Evolutionary conservation across 2,888 invertebrate genomes (phyloP).

Genomic region (Coremacera marginata): DNA sequence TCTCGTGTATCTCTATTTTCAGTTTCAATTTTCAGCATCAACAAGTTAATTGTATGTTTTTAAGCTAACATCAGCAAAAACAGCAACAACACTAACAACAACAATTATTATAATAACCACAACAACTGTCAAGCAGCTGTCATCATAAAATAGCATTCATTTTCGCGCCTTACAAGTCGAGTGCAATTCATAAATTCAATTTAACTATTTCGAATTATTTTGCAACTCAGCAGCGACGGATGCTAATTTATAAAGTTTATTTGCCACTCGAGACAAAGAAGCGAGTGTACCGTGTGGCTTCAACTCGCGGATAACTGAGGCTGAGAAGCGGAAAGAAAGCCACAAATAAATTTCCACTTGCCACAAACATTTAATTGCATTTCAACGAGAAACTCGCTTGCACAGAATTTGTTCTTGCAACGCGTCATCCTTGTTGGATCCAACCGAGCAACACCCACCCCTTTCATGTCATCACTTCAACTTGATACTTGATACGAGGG

Average conservation of each 20-base stretch:
- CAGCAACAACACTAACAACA: slow-evolving; percentile 32
- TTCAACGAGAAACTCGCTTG: slow-evolving; percentile 30
- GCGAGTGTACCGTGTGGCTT: neutral
- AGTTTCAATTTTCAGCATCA: slow-evolving; percentile 16
- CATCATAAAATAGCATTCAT: slow-evolving; percentile 52
- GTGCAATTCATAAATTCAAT: slow-evolving; percentile 46
- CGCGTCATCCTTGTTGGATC: neutral
- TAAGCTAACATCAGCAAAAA: slow-evolving; percentile 14
- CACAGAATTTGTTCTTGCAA: neutral
- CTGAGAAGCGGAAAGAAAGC: slow-evolving; percentile 30
- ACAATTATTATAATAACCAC: slow-evolving; percentile 51
- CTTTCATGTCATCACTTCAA: slow-evolving; percentile 28
- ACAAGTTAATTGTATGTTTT: slow-evolving; percentile 34
- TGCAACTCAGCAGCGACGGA: slow-evolving; percentile 31
- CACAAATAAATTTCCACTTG: slow-evolving; percentile 46
- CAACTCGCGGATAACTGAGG: neutral
- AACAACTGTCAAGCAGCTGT: slow-evolving; percentile 31
- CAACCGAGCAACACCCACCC: neutral
- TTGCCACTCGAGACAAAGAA: slow-evolving; percentile 18
- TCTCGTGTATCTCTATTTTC: neutral
- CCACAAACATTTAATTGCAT: slow-evolving; percentile 46
- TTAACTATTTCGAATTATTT: slow-evolving; percentile 41
- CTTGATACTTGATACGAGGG: slow-evolving; percentile 12
- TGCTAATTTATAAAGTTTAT: slow-evolving; percentile 45
- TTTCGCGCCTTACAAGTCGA: slow-evolving; percentile 26